A percentile compares a stretch with the other conserved stretches of the same genome.
Conservation (phyloP, 2,797 vertebrate species). For the Craterocephalus amniculus region DNA sequence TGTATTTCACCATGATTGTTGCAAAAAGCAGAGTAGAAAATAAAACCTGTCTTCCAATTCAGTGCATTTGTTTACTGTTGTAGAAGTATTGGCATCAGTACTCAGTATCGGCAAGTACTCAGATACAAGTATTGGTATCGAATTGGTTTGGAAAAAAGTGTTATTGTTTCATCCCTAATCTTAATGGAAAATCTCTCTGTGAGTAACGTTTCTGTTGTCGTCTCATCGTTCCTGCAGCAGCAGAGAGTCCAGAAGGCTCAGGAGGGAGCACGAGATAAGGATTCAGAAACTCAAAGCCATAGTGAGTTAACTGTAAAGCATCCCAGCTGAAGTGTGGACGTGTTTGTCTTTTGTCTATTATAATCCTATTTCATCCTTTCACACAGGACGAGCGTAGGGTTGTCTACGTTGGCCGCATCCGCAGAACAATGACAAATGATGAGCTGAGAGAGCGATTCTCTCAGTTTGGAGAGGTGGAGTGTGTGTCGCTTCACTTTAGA, state of each 20-base stretch:
- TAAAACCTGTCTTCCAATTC: no score
- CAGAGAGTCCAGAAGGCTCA: conserved; percentile 62
- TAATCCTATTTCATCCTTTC: conserved; percentile 3
- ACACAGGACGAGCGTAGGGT: conserved; percentile 93
- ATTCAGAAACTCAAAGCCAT: conserved; percentile 82
- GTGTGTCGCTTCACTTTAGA: conserved; percentile 94
- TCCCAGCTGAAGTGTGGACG: neutral
- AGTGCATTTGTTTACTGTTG: no score
- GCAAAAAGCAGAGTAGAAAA: no score
- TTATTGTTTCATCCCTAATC: no score
- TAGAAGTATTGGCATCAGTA: no score
- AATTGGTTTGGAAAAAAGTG: no score
- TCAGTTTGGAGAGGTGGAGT: conserved; percentile 93
- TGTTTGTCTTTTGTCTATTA: neutral
- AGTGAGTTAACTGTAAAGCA: conserved; percentile 63
- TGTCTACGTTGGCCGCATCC: conserved; percentile 95
- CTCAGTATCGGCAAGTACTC: no score
- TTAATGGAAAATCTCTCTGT: no score
- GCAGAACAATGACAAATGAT: conserved; percentile 88
- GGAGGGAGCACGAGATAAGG: conserved; percentile 63
- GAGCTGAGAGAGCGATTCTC: conserved; percentile 93
- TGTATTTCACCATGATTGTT: no score
- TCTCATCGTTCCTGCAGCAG: no score
- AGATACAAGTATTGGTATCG: no score
- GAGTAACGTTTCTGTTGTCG: no score